These are phyloP conservation scores for Catostylus mosaicus DNA, from an alignment of 30 jellyfish, hydroid and myxozoan genomes.

Conservation along the genomic window DNA sequence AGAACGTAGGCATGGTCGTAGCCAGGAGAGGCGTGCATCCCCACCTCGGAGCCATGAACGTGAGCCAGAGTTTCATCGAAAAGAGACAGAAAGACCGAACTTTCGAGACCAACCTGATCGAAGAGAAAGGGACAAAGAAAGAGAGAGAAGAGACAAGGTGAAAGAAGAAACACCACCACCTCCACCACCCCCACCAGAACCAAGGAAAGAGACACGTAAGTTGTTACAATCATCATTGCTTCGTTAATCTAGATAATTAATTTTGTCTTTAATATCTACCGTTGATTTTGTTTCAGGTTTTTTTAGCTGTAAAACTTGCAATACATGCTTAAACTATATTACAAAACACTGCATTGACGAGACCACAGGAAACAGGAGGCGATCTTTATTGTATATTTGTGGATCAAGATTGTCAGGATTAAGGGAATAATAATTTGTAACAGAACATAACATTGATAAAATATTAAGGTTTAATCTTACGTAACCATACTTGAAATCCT, in stretches of 20 bases:
- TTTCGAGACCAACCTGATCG: constrained; percentile 67
- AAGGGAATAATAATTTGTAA: no score
- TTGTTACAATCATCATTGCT: not conserved
- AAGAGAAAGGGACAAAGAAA: constrained; percentile 57
- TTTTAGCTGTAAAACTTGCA: no score
- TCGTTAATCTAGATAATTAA: no score
- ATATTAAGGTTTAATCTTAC: no score
- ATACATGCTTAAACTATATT: no score
- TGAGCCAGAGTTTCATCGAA: constrained; percentile 48
- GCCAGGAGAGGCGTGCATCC: constrained; percentile 66
- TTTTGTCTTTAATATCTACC: not conserved
- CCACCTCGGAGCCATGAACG: constrained; percentile 84
- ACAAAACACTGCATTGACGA: no score
- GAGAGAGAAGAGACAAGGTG: constrained; percentile 69
- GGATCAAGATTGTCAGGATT: no score
- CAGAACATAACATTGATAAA: no score
- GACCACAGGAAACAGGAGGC: no score
- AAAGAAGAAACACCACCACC: constrained; percentile 93
- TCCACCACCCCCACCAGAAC: constrained; percentile 93
- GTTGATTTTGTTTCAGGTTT: no score
- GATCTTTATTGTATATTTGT: no score
- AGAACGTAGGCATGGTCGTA: constrained; percentile 71
- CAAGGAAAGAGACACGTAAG: constrained; percentile 71
- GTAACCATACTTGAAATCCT: no score
- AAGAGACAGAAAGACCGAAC: constrained; percentile 39